These are phyloP conservation scores for Mesocentrotus franciscanus DNA, from an alignment of 53 echinoderm and acorn worm species.

Conservation along the genomic window DNA sequence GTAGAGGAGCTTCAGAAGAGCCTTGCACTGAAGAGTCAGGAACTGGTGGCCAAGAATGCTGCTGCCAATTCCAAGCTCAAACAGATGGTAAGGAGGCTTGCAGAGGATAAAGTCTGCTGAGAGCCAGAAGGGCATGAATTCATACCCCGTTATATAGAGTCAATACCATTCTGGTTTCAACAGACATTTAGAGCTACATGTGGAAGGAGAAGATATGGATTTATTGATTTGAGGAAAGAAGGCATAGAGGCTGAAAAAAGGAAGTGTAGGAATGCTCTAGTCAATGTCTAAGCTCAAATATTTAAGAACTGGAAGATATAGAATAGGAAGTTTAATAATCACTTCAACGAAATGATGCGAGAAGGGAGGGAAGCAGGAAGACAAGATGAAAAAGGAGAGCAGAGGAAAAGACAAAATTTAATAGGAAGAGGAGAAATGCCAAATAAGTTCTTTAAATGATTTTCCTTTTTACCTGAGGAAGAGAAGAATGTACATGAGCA, in stretches of 20 bases:
- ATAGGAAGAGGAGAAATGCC: neutral
- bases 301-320: no score
- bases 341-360: neutral
- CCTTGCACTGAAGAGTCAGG: slow-evolving; percentile 94
- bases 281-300: neutral
- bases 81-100: slow-evolving; percentile 89
- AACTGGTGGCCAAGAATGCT: slow-evolving; percentile 96
- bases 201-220: no score
- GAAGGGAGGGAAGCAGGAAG: neutral
- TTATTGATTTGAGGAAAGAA: no score
- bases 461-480: no score
- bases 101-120: neutral
- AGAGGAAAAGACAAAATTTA: neutral
- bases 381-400: neutral
- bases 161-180: no score
- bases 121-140: no score
- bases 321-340: neutral
- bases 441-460: neutral
- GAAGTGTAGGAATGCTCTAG: neutral
- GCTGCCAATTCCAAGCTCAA: slow-evolving; percentile 98
- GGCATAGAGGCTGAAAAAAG: neutral
- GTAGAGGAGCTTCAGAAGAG: slow-evolving; percentile 99
- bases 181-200: no score
- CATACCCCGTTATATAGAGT: no score
- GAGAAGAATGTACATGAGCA: no score